A percentile compares a stretch with the other conserved stretches of the same genome.
These are phyloP conservation scores for Acrobasis repandana DNA, from an alignment of 2,888 invertebrate genomes.

Conservation along the genomic window DNA sequence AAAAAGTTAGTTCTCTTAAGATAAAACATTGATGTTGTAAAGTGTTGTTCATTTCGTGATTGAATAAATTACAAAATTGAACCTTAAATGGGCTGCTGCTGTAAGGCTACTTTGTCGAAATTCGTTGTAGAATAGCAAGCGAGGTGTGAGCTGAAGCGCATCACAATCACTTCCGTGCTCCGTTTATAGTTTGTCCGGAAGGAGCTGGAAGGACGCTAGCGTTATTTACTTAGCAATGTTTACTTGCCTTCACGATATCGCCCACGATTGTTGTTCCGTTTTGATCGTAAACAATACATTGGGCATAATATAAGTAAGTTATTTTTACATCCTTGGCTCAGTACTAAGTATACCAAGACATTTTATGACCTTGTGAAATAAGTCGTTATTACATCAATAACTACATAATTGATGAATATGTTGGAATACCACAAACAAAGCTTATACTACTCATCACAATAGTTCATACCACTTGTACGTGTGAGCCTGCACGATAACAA, in stretches of 20 bases:
- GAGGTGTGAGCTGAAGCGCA: conserved; percentile 44
- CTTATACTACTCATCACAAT: background rate
- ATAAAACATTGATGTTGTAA: too few relatives aligned
- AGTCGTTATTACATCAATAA: background rate
- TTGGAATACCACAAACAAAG: background rate
- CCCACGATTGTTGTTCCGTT: conserved; percentile 31
- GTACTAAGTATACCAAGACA: too few relatives aligned
- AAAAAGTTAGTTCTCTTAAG: too few relatives aligned
- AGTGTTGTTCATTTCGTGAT: too few relatives aligned
- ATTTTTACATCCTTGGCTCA: background rate
- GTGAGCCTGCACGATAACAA: background rate
- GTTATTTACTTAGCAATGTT: conserved; percentile 54
- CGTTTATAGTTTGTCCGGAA: conserved; percentile 75
- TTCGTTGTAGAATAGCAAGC: conserved; percentile 38
- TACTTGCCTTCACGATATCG: conserved; percentile 47
- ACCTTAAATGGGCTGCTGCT: too few relatives aligned
- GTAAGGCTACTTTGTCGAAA: conserved; percentile 31
- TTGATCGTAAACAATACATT: background rate
- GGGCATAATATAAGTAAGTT: background rate
- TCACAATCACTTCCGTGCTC: conserved; percentile 62
- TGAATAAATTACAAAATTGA: too few relatives aligned
- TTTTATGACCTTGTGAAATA: background rate
- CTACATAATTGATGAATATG: background rate
- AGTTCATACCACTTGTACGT: background rate
- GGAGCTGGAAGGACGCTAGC: conserved; percentile 62